phyloP scores from a whole-genome alignment of 1,140 invertebrate genomes.

The Manduca sexta region DNA sequence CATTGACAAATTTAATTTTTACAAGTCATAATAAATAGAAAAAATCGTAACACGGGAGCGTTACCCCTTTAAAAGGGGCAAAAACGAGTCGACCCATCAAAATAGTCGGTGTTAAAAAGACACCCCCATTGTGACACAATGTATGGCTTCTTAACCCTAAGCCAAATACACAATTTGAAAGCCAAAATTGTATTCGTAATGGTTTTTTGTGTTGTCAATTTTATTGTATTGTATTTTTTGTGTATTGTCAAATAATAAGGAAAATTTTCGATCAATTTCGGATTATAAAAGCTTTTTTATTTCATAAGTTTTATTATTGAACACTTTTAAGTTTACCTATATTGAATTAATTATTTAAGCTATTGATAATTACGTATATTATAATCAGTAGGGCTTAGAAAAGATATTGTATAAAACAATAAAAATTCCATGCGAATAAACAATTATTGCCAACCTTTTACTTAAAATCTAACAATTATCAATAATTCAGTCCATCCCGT shows the following conservation, averaged over 20 bases:
- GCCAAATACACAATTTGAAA: conserved; percentile 55
- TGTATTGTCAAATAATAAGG: conserved; percentile 12
- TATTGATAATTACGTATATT: too few species aligned
- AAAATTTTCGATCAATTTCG: background rate
- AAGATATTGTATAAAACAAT: too few species aligned
- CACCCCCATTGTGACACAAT: conserved; percentile 53
- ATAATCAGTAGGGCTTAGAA: too few species aligned
- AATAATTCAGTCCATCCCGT: too few species aligned
- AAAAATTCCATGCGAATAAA: too few species aligned
- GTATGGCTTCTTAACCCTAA: conserved; percentile 63
- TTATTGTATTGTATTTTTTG: conserved; percentile 21
- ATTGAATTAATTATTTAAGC: too few species aligned
- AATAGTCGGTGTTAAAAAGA: conserved; percentile 62
- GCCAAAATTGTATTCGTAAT: conserved; percentile 54
- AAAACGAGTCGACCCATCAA: conserved; percentile 46
- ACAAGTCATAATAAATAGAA: conserved; percentile 15
- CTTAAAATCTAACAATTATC: too few species aligned
- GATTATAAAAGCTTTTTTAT: conserved; percentile 5
- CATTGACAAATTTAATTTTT: conserved; percentile 8
- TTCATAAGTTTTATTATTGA: background rate
- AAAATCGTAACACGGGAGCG: conserved; percentile 24
- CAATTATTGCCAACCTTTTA: too few species aligned
- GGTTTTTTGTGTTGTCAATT: conserved; percentile 27
- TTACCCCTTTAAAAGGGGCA: conserved; percentile 45
- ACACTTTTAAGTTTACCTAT: too few species aligned